Evolutionary conservation across 2,797 vertebrate genomes (phyloP).

Genomic region (Cichlasoma orientale): DNA sequence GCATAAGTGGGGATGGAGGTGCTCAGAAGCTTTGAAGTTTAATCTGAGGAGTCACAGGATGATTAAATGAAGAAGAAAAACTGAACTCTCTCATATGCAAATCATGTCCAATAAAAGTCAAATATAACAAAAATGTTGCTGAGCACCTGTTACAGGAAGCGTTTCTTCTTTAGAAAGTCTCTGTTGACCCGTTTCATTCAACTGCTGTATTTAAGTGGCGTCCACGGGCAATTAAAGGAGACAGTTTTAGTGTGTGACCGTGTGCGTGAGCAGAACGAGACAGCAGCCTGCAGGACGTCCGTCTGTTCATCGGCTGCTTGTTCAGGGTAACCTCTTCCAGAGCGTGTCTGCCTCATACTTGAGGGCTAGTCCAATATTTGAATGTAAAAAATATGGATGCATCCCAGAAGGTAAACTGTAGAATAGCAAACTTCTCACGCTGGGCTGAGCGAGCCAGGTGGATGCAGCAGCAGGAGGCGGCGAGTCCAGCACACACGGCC

Average conservation of each 20-base stretch:
- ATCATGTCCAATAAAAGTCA: rapidly evolving
- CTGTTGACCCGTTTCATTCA: not conserved
- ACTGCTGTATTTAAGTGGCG: not conserved
- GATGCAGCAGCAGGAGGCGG: slow-evolving; percentile 51
- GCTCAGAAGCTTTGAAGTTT: not conserved
- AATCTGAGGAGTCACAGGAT: not conserved
- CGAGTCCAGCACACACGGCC: not conserved
- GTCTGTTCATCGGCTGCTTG: slow-evolving; percentile 22
- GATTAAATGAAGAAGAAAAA: too few relatives aligned
- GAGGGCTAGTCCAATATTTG: slow-evolving; percentile 63
- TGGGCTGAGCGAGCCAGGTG: slow-evolving; percentile 43
- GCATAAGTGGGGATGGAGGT: not conserved
- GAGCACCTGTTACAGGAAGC: too few relatives aligned
- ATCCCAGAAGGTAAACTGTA: slow-evolving; percentile 42
- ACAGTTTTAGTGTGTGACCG: not conserved
- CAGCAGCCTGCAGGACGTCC: not conserved
- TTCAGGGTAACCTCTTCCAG: not conserved
- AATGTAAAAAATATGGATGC: slow-evolving; percentile 42
- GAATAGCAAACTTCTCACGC: slow-evolving; percentile 66
- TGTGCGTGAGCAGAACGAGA: not conserved
- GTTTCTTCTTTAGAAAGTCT: not conserved
- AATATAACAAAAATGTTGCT: not conserved
- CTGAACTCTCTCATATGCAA: not conserved
- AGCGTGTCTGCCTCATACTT: slow-evolving; percentile 46
- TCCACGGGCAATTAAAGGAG: too few relatives aligned